Evolutionary conservation across 2,888 invertebrate species (phyloP).

Genomic region (Thecophora atra): DNA sequence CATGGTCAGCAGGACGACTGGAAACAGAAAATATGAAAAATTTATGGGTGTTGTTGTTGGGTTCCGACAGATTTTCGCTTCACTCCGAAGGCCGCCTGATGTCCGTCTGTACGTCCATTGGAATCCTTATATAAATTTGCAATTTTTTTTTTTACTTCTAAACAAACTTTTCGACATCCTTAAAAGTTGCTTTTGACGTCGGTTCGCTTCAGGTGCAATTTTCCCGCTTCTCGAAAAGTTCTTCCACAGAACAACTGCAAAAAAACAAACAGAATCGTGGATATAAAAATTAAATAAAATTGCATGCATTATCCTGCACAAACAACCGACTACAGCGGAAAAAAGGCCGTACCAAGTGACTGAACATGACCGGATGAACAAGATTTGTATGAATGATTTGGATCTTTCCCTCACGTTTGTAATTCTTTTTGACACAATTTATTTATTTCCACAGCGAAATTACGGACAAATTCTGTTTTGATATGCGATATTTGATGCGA

Average conservation of each 20-base stretch:
- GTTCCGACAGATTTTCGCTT: background rate
- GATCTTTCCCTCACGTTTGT: background rate
- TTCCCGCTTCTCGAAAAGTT: background rate
- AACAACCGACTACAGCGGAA: background rate
- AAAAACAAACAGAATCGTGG: background rate
- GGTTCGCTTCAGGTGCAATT: constrained; percentile 10
- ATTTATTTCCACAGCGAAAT: constrained; percentile 24
- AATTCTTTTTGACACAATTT: background rate
- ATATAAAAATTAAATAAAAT: constrained; percentile 30
- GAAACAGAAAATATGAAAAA: background rate
- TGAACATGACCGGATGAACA: too few relatives aligned
- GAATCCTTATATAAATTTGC: constrained; percentile 14
- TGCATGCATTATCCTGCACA: constrained; percentile 8
- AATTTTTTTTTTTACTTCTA: constrained; percentile 28
- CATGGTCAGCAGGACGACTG: constrained; percentile 4
- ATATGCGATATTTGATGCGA: constrained; percentile 22
- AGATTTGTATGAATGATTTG: background rate
- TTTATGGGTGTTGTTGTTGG: constrained; percentile 2
- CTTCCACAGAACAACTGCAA: constrained; percentile 3
- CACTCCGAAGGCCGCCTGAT: background rate
- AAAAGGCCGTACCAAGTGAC: background rate
- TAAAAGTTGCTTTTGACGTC: constrained; percentile 23
- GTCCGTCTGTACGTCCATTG: background rate
- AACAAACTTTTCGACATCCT: constrained; percentile 36
- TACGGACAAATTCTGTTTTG: constrained; percentile 18